These are phyloP conservation scores for Thymelicus acteon DNA, from an alignment of 2,888 invertebrate genomes.

Conservation along the genomic window DNA sequence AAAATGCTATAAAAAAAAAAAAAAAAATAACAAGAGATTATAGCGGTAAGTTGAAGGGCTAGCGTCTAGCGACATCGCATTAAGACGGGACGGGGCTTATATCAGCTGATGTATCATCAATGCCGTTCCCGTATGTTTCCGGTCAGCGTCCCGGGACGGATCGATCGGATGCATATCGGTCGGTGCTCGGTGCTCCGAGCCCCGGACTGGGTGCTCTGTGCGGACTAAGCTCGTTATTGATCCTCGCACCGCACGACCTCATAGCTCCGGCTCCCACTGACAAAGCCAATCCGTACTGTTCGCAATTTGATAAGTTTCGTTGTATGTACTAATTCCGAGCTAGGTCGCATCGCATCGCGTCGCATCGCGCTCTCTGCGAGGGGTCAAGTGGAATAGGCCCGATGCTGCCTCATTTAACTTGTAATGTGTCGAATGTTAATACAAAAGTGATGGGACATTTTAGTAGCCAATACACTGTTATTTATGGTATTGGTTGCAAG, in stretches of 20 bases:
- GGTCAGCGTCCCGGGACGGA: background rate
- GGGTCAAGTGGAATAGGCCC: too few species aligned
- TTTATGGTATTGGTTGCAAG: too few species aligned
- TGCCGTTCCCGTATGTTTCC: background rate
- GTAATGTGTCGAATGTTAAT: too few species aligned
- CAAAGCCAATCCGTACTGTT: background rate
- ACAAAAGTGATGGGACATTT: too few species aligned
- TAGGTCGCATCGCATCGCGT: background rate
- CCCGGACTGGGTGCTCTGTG: too few species aligned
- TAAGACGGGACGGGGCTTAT: background rate
- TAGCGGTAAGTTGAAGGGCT: too few species aligned
- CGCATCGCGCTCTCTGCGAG: background rate
- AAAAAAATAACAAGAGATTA: too few species aligned
- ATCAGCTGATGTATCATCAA: slow-evolving; percentile 7
- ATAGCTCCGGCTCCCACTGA: background rate
- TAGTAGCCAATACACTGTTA: too few species aligned
- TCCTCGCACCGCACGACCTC: background rate
- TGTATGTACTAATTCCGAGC: background rate
- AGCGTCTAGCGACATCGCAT: background rate
- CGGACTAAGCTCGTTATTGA: background rate
- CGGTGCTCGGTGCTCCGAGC: background rate
- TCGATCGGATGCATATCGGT: slow-evolving; percentile 10
- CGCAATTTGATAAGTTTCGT: background rate
- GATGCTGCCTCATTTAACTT: too few species aligned
- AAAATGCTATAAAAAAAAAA: too few species aligned